Evolutionary conservation across 2,888 invertebrate genomes (phyloP), one percentile per base, ranked within the genome.

Genomic region (Apotomis turbidana): DNA sequence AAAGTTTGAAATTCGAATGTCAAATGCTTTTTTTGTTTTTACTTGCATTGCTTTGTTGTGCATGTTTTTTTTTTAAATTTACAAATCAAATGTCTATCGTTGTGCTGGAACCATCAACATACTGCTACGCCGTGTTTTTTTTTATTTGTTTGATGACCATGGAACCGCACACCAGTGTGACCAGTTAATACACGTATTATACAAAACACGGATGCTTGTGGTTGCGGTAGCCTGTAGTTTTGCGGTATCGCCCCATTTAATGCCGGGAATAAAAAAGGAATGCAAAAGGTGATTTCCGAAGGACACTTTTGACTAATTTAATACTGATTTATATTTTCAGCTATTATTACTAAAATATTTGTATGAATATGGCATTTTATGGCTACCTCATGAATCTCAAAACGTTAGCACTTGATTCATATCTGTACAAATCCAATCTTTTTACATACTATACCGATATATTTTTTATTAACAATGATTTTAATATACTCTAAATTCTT

Each of bases 311-410:
- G 75, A 76, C 83, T 87, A 88, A 66, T 46, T 66, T 66, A 66
- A 89, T 88, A 89, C 88, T 89, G 89, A 80, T 83, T 78, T 78
- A 66, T 55, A 66, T 77, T 66, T 57, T 66, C 70, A 61, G 63
- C 59, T 57, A 64, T 69, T 60, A 68, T 57, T 68, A 68, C 68
- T 74, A 72, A 68, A 69, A 74, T 74, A 75, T 70, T 74, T 77
- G 72, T 76, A 77, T 80, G 78, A 83, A 85, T 91, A 93, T 93
- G 93, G 93, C 93, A 91, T 91, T 87, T 83, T 88, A 92, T 93
- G 93, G 93, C 93, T 92, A 92, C 91, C 91, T 90, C 91, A 90
- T 88, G 90, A 89, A 90, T 90, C 90, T 90, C 89, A 89, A 87
- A 41, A 83, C 82, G 83, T 88, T 87, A 90, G 89, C 89, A 89